phyloP scores from a whole-genome alignment of 2,113 vertebrate species.

The Leucoraja erinaceus region DNA sequence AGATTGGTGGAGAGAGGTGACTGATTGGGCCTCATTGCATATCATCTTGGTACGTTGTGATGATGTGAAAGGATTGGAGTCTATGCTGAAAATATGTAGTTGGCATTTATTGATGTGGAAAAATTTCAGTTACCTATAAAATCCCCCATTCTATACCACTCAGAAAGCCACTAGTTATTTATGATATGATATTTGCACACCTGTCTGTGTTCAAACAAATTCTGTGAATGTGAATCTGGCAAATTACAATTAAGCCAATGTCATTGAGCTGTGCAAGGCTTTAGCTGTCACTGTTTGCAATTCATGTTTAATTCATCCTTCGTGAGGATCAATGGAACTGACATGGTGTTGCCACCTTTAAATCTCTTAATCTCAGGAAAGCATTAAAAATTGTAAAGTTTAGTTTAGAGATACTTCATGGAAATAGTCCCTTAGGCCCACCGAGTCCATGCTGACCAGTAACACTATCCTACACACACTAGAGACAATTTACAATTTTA shows the following conservation, averaged over 20 bases:
- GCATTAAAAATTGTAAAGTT: too few species aligned
- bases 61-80: too few species aligned
- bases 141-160: not conserved
- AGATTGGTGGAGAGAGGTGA: too few species aligned
- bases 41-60: too few species aligned
- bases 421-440: too few species aligned
- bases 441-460: too few species aligned
- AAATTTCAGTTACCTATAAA: not conserved
- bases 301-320: not conserved
- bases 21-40: too few species aligned
- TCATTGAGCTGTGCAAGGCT: not conserved
- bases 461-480: too few species aligned
- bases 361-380: not conserved
- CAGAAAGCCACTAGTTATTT: not conserved
- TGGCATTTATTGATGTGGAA: not conserved
- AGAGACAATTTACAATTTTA: too few species aligned
- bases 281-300: not conserved
- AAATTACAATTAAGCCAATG: not conserved
- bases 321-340: not conserved
- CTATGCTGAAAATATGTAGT: not conserved
- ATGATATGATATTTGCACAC: too few species aligned
- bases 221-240: too few species aligned
- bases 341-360: not conserved
- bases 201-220: not conserved
- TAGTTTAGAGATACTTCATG: too few species aligned